A percentile compares a stretch with the other conserved stretches of the same genome.
Evolutionary conservation across 2,888 invertebrate genomes (phyloP).

Genomic region (Unio delphinus): DNA sequence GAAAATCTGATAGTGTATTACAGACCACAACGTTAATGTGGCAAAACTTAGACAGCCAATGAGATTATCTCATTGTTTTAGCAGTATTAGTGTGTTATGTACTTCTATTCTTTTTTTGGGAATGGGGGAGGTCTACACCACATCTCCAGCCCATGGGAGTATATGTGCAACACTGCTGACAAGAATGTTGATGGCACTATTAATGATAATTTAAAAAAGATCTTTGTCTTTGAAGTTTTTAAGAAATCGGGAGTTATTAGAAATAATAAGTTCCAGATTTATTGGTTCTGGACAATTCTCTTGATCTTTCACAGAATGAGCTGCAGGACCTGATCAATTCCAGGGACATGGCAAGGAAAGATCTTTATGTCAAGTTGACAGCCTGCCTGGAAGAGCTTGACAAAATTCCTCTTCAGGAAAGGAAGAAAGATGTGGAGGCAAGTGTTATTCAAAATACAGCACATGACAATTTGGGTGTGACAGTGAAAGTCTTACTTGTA

Average conservation of each 20-base stretch:
- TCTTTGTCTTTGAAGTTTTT: not conserved
- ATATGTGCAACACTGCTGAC: no score
- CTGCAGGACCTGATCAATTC: slow-evolving; percentile 42
- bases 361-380: slow-evolving; percentile 42
- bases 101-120: no score
- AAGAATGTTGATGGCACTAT: no score
- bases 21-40: no score
- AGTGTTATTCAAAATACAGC: not conserved
- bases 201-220: not conserved
- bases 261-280: not conserved
- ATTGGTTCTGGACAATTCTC: not conserved
- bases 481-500: no score
- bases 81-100: no score
- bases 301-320: slow-evolving; percentile 32
- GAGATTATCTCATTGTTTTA: no score
- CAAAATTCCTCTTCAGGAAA: slow-evolving; percentile 46
- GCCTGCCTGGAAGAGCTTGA: slow-evolving; percentile 47
- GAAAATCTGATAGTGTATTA: no score
- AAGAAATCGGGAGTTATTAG: not conserved
- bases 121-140: no score
- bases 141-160: no score
- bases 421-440: slow-evolving; percentile 50
- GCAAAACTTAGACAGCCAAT: no score
- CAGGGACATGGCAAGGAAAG: slow-evolving; percentile 42
- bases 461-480: no score